Percentiles rank a stretch among this genome's conserved stretches.
Evolutionary conservation across 2,888 invertebrate genomes (phyloP).

Genomic region (Nephrocerus scutellatus): DNA sequence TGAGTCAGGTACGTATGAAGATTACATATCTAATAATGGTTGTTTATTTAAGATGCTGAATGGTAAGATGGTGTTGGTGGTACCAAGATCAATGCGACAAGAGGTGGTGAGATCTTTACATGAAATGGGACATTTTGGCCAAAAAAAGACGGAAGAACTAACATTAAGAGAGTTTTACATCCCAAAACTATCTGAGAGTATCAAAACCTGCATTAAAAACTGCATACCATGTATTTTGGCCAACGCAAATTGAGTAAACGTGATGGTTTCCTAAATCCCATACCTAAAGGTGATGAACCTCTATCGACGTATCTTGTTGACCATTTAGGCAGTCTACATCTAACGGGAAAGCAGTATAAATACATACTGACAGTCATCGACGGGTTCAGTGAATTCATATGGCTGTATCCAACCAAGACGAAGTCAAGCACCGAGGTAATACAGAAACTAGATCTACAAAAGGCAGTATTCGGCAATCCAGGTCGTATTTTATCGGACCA

Average conservation of each 20-base stretch:
- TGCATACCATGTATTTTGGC: constrained; percentile 7
- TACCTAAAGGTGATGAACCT: constrained; percentile 20
- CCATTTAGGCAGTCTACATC: constrained; percentile 36
- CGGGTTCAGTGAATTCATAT: constrained; percentile 38
- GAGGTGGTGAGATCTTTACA: constrained; percentile 14
- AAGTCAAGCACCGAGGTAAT: constrained; percentile 32
- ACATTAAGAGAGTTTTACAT: constrained; percentile 3
- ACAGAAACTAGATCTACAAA: constrained; percentile 28
- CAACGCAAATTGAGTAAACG: constrained; percentile 18
- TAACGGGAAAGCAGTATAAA: constrained; percentile 26
- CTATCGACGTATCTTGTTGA: constrained; percentile 30
- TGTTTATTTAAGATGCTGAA: constrained; percentile 19
- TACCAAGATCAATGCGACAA: constrained; percentile 13
- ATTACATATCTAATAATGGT: constrained; percentile 18
- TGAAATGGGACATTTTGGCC: constrained; percentile 21
- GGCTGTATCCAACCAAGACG: constrained; percentile 36
- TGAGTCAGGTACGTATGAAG: constrained; percentile 11
- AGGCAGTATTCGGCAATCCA: constrained; percentile 39
- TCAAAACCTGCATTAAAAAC: neutral
- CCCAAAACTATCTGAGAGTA: neutral
- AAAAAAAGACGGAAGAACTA: constrained; percentile 3
- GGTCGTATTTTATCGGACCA: constrained; percentile 33
- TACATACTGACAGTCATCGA: constrained; percentile 37
- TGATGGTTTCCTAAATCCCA: constrained; percentile 20
- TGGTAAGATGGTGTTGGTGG: constrained; percentile 17